Evolutionary conservation across 2,113 vertebrate species (phyloP).

Genomic region (Macrotis lagotis): DNA sequence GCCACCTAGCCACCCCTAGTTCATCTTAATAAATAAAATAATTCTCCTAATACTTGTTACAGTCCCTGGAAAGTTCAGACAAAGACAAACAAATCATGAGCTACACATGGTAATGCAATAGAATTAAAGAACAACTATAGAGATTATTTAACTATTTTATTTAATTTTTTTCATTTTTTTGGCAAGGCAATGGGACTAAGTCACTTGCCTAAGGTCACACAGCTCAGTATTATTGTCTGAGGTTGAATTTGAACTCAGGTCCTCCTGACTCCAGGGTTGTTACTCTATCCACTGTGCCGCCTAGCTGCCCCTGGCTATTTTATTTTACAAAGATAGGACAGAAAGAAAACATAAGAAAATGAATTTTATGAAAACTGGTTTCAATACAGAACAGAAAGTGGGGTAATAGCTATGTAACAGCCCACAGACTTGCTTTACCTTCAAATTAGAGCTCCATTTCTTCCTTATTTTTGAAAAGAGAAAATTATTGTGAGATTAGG

Average conservation of each 20-base stretch:
- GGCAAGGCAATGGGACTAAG: no score
- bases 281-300: no score
- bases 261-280: no score
- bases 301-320: no score
- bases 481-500: neutral
- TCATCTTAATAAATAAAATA: neutral
- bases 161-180: no score
- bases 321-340: neutral
- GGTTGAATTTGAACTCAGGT: no score
- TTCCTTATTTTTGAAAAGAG: neutral
- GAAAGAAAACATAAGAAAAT: neutral
- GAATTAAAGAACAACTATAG: neutral
- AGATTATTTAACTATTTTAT: neutral
- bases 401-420: neutral
- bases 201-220: no score
- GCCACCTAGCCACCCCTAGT: no score
- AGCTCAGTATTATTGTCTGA: no score
- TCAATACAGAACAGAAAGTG: neutral
- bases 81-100: neutral
- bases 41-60: neutral
- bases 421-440: neutral
- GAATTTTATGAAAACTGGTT: neutral
- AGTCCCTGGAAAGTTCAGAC: neutral
- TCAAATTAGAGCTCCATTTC: neutral
- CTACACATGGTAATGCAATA: neutral